These are phyloP conservation scores for Sebastes taczanowskii DNA, from an alignment of 2,797 vertebrate genomes.

Conservation along the genomic window DNA sequence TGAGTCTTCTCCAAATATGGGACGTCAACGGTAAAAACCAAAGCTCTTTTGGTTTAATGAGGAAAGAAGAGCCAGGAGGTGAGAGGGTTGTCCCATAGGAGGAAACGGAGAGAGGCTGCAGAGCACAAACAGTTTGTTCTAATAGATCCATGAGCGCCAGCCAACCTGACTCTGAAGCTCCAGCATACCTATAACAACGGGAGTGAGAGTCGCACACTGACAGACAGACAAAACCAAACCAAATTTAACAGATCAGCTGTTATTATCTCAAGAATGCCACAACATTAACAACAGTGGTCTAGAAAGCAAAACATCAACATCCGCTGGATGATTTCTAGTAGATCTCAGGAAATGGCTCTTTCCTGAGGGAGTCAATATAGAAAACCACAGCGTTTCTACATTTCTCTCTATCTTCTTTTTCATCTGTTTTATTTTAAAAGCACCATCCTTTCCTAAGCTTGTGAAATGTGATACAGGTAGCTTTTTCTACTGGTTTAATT, in stretches of 20 bases:
- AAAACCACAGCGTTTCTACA: constrained; percentile 17
- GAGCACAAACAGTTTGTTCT: constrained; percentile 33
- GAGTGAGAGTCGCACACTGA: neutral
- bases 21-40: constrained; percentile 2
- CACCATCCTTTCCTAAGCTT: neutral
- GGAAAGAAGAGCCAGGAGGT: constrained; percentile 6
- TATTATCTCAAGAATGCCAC: constrained; percentile 52
- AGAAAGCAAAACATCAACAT: constrained; percentile 78
- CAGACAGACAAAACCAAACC: constrained; percentile 21
- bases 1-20: constrained; percentile 42
- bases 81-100: constrained; percentile 25
- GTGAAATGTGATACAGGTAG: neutral
- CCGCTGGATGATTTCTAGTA: constrained; percentile 52
- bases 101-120: neutral
- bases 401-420: neutral
- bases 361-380: constrained; percentile 55
- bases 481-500: neutral
- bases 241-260: constrained; percentile 51
- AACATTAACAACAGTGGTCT: constrained; percentile 43
- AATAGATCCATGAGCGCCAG: constrained; percentile 13
- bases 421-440: neutral
- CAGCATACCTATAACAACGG: constrained; percentile 3
- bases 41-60: constrained; percentile 26
- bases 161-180: constrained; percentile 14
- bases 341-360: constrained; percentile 70